Conservation (phyloP, 2,113 vertebrate species). For the Parotia lawesii region DNA sequence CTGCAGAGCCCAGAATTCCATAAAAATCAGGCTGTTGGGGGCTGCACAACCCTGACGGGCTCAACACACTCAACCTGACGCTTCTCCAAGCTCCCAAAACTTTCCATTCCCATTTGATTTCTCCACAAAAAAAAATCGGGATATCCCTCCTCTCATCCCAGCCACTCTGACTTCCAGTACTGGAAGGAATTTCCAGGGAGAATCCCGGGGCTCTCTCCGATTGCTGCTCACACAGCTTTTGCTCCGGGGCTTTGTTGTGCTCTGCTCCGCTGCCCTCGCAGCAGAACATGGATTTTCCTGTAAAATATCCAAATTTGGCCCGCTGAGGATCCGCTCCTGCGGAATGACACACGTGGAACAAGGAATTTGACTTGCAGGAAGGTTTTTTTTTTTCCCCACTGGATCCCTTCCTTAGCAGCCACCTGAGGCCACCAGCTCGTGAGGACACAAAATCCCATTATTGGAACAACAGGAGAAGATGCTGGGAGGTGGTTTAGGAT, state of each 20-base stretch:
- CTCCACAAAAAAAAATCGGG: background rate
- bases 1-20: background rate
- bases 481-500: background rate
- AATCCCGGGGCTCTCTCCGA: background rate
- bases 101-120: background rate
- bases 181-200: background rate
- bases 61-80: no score
- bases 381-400: background rate
- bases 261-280: background rate
- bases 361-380: background rate
- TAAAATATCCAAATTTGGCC: background rate
- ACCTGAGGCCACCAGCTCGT: background rate
- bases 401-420: background rate
- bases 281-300: background rate
- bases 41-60: background rate
- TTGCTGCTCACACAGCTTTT: background rate
- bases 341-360: background rate
- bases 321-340: background rate
- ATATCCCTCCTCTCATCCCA: background rate
- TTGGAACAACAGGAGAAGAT: background rate
- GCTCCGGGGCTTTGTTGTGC: background rate
- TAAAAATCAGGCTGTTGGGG: background rate
- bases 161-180: background rate
- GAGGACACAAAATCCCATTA: background rate
- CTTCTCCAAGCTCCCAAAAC: background rate